Evolutionary conservation across 2,888 invertebrate genomes (phyloP), one percentile per base, ranked within the genome.

Genomic region (Cephonodes hylas): DNA sequence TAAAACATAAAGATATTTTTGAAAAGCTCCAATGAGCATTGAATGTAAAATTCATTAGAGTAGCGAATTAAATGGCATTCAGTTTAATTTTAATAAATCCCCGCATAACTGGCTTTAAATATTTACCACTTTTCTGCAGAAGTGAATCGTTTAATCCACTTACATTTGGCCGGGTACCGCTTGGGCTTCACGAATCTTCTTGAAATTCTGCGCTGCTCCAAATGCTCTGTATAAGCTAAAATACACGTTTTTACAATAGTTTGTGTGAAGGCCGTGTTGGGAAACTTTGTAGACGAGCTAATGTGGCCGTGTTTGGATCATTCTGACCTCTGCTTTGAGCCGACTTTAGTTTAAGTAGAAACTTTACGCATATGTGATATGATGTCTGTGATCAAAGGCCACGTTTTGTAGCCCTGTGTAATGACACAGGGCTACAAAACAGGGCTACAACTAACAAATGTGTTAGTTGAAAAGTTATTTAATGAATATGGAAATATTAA

Each of bases 141-240:
- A 53, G 53, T 18, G 31, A 27, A 53, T 53, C 53, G 53, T 53
- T 53, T 53, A 53, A 53, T 53, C 53, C 53, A 53, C 53, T 53
- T 53, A 53, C 18, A 18, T 48, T 31, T 53, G 53, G 53, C 31
- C 5, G 18, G 53, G 27, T 53, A 53, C 31, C 15, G 31, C 31
- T 53, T 27, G 53, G 18, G 53, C 53, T 27, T 53, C 13, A 31
- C 31, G 18, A 53, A 53, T 53, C 27, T 53, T 31, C 31, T 18
- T 10, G 53, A 10, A 53, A 31, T 38, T 31, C 1, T 18, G 27
- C 45, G 20, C 13, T 7, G 23, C 13, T 23, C 23, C 2, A 23
- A 45, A 23, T 8, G 13, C 5, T n/a, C 38, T 38, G n/a, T 53
- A 31, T 27, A 22, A 18, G 18, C 18, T 18, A 53, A 15, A 15